Base-by-base conservation (phyloP, 2,888 invertebrate species). In the Perdita meconis region DNA sequence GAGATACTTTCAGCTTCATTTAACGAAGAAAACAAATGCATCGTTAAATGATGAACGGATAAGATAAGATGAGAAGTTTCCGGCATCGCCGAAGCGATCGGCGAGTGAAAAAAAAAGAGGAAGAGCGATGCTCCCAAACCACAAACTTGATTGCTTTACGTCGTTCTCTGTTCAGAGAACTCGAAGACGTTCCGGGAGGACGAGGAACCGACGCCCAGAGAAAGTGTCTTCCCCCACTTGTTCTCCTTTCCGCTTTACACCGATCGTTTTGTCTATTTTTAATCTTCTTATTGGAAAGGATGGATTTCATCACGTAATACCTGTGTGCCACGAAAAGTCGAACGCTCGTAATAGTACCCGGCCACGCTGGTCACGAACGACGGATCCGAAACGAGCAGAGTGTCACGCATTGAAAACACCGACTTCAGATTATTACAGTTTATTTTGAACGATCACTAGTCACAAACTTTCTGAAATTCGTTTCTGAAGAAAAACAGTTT, bases 71-170 rank as follows among this genome's bases (percentile, higher is more conserved):
- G 38, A 66, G 42, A 61, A 36, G 6, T n/a, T 53, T 44, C 13
- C 4, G n/a, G 10, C 10, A 26, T 36, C 38, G 6, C 0, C 44
- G n/a, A 44, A 0, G 44, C 10, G 22, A 22, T n/a, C 1, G 12
- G 13, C 3, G 47, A 47, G 19, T 10, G 22, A 44, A 44, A 65
- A 57, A 59, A 64, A 1, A 13, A 22, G 44, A 51, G 13, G 36
- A 42, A 60, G 6, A 57, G 56, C 60, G 51, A 70, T 67, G 34
- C 53, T 30, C 36, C 50, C 19, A 56, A 60, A 82, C 83, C 86
- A 60, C 86, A 79, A 71, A 71, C 50, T 65, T 81, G 75, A 76
- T 85, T 78, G 68, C 57, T 70, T 74, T 65, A 57, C 55, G 66
- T 66, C 70, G 71, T 61, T 51, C 50, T 56, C 40, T 53, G 38